Evolutionary conservation across 1,140 invertebrate genomes (phyloP).

Genomic region (Neodiprion virginianus): DNA sequence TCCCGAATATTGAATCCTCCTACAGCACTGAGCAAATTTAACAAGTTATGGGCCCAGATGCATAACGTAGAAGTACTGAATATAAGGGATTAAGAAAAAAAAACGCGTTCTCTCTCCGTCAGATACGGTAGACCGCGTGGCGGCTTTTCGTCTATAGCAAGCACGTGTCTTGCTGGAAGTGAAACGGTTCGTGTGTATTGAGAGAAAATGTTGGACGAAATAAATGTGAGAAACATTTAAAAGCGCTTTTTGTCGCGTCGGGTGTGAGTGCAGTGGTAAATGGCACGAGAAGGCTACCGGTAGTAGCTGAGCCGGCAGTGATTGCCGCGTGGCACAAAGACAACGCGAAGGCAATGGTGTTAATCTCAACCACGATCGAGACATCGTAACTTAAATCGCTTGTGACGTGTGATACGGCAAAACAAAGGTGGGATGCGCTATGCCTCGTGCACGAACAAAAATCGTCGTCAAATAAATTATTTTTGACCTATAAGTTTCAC

Average conservation of each 20-base stretch:
- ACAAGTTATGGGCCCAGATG: conserved; percentile 26
- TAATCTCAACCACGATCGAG: conserved; percentile 40
- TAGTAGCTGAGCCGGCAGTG: not conserved
- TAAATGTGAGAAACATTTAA: conserved; percentile 12
- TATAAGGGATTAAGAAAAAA: not conserved
- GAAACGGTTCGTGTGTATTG: not conserved
- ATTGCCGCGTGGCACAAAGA: not conserved
- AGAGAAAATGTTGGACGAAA: conserved; percentile 6
- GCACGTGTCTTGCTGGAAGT: too few species aligned
- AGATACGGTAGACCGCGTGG: too few species aligned
- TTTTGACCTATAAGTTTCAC: conserved; percentile 29
- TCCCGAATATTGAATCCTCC: too few species aligned
- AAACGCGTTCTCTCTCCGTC: too few species aligned
- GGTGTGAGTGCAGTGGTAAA: not conserved
- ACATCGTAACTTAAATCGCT: conserved; percentile 23
- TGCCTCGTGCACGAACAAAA: conserved; percentile 21
- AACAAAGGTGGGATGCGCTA: conserved; percentile 30
- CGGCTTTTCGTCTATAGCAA: too few species aligned
- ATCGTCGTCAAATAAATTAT: conserved; percentile 33
- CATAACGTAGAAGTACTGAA: not conserved
- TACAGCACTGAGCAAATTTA: not conserved
- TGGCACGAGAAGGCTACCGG: not conserved
- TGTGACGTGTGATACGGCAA: conserved; percentile 21
- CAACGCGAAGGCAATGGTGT: conserved; percentile 21
- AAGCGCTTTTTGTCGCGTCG: conserved; percentile 15